Evolutionary conservation across 2,113 vertebrate species (phyloP).

Genomic region (Aegotheles bennettii): DNA sequence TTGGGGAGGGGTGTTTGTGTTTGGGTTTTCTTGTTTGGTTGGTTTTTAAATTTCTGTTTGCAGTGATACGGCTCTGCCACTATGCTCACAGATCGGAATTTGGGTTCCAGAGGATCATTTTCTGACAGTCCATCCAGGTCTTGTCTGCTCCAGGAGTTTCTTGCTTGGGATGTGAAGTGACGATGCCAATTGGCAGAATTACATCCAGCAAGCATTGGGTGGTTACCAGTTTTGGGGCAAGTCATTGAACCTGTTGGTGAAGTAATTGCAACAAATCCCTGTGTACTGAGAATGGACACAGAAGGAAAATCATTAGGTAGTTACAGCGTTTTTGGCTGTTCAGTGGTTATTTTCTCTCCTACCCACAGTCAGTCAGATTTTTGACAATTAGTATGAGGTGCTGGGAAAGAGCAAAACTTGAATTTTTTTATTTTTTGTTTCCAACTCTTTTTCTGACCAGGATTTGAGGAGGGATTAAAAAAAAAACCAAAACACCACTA

Average conservation of each 20-base stretch:
- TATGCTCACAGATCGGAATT: fast-evolving
- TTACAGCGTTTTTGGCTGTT: neutral
- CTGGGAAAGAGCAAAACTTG: neutral
- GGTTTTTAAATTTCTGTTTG: neutral
- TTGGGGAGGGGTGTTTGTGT: neutral
- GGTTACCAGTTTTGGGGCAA: neutral
- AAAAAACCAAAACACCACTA: neutral
- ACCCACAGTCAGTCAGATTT: neutral
- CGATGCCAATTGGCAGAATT: fast-evolving
- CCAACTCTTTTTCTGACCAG: neutral
- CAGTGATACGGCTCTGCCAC: neutral
- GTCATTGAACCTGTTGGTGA: neutral
- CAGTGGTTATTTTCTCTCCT: neutral
- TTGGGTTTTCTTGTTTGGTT: neutral
- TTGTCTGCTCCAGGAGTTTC: neutral
- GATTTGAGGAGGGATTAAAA: neutral
- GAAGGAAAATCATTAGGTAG: neutral
- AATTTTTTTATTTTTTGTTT: neutral
- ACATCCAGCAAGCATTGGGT: neutral
- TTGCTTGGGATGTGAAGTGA: neutral
- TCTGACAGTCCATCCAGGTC: neutral
- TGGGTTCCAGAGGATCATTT: neutral
- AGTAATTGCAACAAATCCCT: neutral
- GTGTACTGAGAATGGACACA: neutral
- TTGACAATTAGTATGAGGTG: neutral